phyloP scores from a whole-genome alignment of 2,888 invertebrate genomes.

The Ptychoptera contaminata region DNA sequence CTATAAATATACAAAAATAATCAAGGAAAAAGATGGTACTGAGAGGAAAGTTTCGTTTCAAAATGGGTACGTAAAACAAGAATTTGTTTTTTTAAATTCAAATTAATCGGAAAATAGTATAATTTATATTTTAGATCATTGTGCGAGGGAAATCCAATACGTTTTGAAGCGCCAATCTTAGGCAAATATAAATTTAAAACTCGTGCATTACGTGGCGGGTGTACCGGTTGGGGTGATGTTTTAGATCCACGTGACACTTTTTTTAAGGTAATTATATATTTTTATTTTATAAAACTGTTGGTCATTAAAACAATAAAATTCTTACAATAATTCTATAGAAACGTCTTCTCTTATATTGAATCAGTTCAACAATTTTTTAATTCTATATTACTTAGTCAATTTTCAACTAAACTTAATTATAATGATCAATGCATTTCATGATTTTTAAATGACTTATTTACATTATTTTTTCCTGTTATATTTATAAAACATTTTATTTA shows the following conservation, averaged over 20 bases:
- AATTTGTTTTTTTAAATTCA: not conserved
- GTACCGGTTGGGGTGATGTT: constrained; percentile 12
- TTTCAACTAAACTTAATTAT: too few species aligned
- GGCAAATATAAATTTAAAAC: constrained; percentile 9
- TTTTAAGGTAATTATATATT: constrained; percentile 7
- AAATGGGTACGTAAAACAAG: constrained; percentile 2
- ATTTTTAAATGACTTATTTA: too few species aligned
- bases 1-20: constrained; percentile 4
- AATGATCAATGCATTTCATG: too few species aligned
- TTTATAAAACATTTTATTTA: too few species aligned
- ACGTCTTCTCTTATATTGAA: too few species aligned
- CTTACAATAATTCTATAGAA: too few species aligned
- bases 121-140: constrained; percentile 1
- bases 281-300: not conserved
- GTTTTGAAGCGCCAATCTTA: constrained; percentile 4
- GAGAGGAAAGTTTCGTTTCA: constrained; percentile 4
- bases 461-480: too few species aligned
- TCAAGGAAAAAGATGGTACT: constrained; percentile 5
- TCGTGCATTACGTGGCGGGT: constrained; percentile 9
- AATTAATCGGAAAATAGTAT: too few species aligned
- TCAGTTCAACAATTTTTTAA: too few species aligned
- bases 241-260: constrained; percentile 9
- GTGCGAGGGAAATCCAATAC: constrained; percentile 1
- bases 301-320: too few species aligned
- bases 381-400: too few species aligned